Percentiles rank a stretch among this genome's conserved stretches.
Evolutionary conservation across 2,113 vertebrate species (phyloP).

Genomic region (Hyperoodon ampullatus): DNA sequence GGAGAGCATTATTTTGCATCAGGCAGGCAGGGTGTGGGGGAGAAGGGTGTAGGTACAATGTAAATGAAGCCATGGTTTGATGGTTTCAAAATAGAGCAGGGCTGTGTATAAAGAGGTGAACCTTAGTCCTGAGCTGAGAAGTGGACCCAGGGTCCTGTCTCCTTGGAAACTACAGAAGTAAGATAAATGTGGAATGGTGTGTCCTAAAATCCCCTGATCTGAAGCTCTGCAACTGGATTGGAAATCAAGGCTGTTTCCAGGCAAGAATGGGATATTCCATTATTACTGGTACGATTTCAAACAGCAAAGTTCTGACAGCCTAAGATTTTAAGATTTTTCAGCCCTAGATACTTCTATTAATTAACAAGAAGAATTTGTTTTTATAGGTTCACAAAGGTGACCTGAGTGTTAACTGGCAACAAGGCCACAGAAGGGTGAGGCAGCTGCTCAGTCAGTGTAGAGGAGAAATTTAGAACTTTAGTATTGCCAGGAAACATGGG

Average conservation of each 20-base stretch:
- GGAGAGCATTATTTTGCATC: neutral
- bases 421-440: neutral
- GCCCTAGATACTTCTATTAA: constrained; percentile 18
- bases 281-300: neutral
- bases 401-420: neutral
- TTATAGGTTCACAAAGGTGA: neutral
- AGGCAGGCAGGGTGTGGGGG: neutral
- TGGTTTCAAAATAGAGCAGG: neutral
- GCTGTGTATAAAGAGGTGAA: neutral
- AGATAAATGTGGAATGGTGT: neutral
- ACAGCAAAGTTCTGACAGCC: neutral
- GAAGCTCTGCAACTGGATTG: neutral
- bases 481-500: neutral
- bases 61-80: constrained; percentile 32
- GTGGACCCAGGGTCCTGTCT: neutral
- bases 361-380: constrained; percentile 12
- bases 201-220: neutral
- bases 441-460: neutral
- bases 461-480: neutral
- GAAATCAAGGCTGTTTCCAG: constrained; percentile 7
- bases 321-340: neutral
- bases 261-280: neutral
- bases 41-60: neutral
- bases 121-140: neutral
- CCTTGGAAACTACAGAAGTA: neutral